Conservation (phyloP, 2,797 vertebrate species). For the Parambassis ranga region DNA sequence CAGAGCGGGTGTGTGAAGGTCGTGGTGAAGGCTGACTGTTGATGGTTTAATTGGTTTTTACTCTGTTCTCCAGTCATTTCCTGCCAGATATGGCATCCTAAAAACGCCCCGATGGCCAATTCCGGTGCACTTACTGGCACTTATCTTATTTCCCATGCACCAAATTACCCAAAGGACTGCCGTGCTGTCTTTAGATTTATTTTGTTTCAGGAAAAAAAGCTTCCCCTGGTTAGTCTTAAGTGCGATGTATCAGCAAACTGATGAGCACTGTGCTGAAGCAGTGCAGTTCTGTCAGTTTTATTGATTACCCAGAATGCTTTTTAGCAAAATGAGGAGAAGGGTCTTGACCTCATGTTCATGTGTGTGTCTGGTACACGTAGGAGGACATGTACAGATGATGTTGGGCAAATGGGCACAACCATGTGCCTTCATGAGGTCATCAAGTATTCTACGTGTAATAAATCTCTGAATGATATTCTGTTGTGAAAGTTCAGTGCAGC, state of each 20-base stretch:
- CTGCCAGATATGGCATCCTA: not conserved
- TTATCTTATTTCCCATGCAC: not conserved
- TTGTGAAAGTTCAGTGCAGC: too few relatives aligned
- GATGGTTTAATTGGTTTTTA: slow-evolving; percentile 67
- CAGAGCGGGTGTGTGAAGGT: slow-evolving; percentile 62
- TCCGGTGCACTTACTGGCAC: slow-evolving; percentile 1
- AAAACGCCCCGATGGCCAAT: slow-evolving; percentile 21
- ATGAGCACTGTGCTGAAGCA: not conserved
- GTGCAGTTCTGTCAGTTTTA: not conserved
- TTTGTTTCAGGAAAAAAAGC: not conserved
- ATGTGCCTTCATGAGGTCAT: too few relatives aligned
- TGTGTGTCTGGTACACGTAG: not conserved
- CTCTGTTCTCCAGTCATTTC: slow-evolving; percentile 1
- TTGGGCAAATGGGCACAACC: too few relatives aligned
- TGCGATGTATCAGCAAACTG: not conserved
- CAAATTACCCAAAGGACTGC: not conserved
- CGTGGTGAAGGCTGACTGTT: slow-evolving; percentile 29
- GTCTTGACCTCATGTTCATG: not conserved
- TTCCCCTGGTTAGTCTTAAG: not conserved
- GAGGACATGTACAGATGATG: not conserved
- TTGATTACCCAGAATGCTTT: slow-evolving; percentile 7
- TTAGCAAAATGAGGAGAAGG: not conserved
- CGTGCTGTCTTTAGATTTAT: not conserved
- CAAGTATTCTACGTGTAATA: too few relatives aligned
- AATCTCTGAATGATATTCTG: too few relatives aligned